phyloP scores from a whole-genome alignment of 2,888 invertebrate species.

The Synergus umbraculus region DNA sequence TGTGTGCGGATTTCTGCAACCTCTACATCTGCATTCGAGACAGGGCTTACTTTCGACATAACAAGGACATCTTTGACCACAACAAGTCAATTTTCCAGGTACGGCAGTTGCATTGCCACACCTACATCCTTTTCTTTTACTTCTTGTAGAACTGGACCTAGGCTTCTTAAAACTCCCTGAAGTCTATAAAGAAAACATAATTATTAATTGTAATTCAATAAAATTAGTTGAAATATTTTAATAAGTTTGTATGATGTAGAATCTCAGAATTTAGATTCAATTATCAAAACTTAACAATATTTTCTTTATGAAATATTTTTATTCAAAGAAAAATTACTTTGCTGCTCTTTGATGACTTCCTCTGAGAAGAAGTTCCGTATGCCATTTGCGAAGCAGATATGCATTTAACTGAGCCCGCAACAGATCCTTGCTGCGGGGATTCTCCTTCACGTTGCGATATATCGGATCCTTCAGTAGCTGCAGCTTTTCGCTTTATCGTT shows the following conservation, averaged over 20 bases:
- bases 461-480: slow-evolving; percentile 78
- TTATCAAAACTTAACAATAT: slow-evolving; percentile 28
- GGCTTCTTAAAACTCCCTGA: slow-evolving; percentile 79
- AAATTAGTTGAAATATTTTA: not conserved
- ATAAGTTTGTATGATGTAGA: not conserved
- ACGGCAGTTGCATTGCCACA: slow-evolving; percentile 94
- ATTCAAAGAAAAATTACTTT: slow-evolving; percentile 66
- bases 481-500: slow-evolving; percentile 88
- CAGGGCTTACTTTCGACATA: slow-evolving; percentile 95
- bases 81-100: slow-evolving; percentile 94
- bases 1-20: slow-evolving; percentile 94
- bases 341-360: slow-evolving; percentile 74
- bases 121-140: slow-evolving; percentile 87
- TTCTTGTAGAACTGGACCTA: slow-evolving; percentile 73
- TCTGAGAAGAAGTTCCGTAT: slow-evolving; percentile 71
- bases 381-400: slow-evolving; percentile 73
- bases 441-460: slow-evolving; percentile 52
- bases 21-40: slow-evolving; percentile 93
- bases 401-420: slow-evolving; percentile 71
- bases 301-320: slow-evolving; percentile 30
- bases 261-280: not conserved
- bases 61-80: slow-evolving; percentile 96
- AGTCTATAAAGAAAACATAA: slow-evolving; percentile 59
- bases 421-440: slow-evolving; percentile 64
- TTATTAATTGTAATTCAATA: slow-evolving; percentile 56